These are phyloP conservation scores for Drosophila miranda DNA, from an alignment of 1,140 invertebrate genomes.

Conservation along the genomic window DNA sequence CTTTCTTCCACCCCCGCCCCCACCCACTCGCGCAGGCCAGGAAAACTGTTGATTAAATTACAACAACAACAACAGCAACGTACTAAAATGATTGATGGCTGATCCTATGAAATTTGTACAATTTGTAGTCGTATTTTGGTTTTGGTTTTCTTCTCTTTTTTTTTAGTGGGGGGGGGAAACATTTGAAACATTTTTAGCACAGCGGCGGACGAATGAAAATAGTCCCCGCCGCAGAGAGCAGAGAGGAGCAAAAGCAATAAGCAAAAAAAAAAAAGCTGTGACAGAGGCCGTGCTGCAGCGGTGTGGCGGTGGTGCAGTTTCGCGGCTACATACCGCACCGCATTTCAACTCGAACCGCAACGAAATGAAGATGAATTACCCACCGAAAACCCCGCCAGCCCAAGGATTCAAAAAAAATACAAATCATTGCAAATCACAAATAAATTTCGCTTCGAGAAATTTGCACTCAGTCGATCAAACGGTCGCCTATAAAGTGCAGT, in stretches of 20 bases:
- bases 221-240: conserved; percentile 22
- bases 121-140: conserved; percentile 19
- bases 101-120: conserved; percentile 26
- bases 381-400: conserved; percentile 51
- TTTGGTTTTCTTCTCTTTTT: conserved; percentile 18
- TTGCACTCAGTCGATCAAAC: conserved; percentile 77
- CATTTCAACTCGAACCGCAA: conserved; percentile 81
- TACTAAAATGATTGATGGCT: conserved; percentile 67
- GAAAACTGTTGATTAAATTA: conserved; percentile 76
- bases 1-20: conserved; percentile 38
- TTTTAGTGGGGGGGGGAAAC: conserved; percentile 55
- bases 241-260: background rate
- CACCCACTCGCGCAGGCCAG: conserved; percentile 24
- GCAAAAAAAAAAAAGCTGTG: too few species aligned
- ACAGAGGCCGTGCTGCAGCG: background rate
- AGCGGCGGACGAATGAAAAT: conserved; percentile 70
- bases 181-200: conserved; percentile 80
- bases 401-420: conserved; percentile 48
- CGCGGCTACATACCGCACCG: conserved; percentile 72
- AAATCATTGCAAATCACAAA: conserved; percentile 78
- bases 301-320: conserved; percentile 42
- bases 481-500: conserved; percentile 61
- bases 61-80: conserved; percentile 24
- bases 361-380: conserved; percentile 81
- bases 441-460: conserved; percentile 74